Base-by-base conservation (phyloP, 2,797 vertebrate species). In the Enteromius thamalakanensis region DNA sequence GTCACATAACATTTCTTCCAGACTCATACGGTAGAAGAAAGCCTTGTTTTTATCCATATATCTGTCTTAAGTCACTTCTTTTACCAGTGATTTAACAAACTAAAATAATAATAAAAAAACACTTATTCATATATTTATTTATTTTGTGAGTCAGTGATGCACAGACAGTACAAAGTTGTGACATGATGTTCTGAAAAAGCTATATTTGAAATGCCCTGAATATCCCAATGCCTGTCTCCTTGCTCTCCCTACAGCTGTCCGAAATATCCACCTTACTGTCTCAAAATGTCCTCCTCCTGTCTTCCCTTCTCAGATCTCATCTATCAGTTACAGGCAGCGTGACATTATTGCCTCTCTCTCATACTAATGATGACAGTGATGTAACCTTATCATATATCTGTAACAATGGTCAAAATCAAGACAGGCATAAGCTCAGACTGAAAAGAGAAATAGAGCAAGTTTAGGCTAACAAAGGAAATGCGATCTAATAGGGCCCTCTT, bases 201-300 rank as follows among this genome's bases (percentile, higher is more conserved):
- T 67, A 37, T 71, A 81, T 86, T 86, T 78, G 82, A 81, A 86
- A 80, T 76, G 80, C 72, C 32, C 49, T 53, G 23, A 88, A 65
- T 82, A 85, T 60, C 60, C 29, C 12, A 1, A 79, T n/a, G 58
- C 65, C 23, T 53, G 75, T 89, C 53, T 53, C 64, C 71, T 78
- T 74, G 23, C 21, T 55, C 8, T 60, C 1, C 7, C n/a, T 6
- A 32, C 3, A 34, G 53, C 68, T 82, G 15, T 84, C 87, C 83
- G 85, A 79, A 72, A 79, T 58, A 84, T 69, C 45, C 29, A n/a
- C n/a, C 42, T 71, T 29, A 60, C 32, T 64, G 62, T 29, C 71
- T 81, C 65, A 74, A n/a, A 60, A 74, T 68, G 74, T 78, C 80
- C 76, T 47, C 19, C 65, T 11, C 55, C 23, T 11, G 58, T 80